Base-by-base conservation (phyloP, 2,888 invertebrate species). In the Eristalinus aeneus region DNA sequence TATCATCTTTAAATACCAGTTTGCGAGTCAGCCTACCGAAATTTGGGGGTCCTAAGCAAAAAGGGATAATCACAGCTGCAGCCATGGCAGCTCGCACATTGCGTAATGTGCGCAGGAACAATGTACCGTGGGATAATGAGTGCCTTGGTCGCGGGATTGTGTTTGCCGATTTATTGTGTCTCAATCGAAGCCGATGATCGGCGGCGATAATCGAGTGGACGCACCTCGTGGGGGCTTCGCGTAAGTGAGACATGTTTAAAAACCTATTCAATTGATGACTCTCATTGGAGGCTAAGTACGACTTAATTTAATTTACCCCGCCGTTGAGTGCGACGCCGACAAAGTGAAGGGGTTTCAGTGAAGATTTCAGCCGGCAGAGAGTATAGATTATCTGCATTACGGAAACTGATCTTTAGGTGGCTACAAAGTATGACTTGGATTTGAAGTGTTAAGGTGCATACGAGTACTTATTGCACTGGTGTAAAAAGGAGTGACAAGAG, bases 1-100 rank as follows among this genome's bases (percentile, higher is more conserved):
- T 74, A 74, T 77, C 73, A 86, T 69, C 76, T 74, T 86, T 82
- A 86, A 86, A 78, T 46, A 77, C 39, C 77, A 65, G 86, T 86
- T 82, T 82, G 77, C 86, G 65, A 63, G 58, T 69, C 67, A 64
- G 63, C 74, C 77, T 78, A 22, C 77, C 34, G 27, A 65, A 81
- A 77, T 61, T 71, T 73, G 36, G 64, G 54, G 77, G 54, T 76
- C 77, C 63, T 31, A 22, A 61, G 20, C n/a, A 54, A 76, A 72
- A 73, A 69, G 56, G 34, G 74, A 67, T 84, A 84, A 85, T 85
- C 72, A 81, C 85, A 82, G 82, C 81, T 85, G 80, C 71, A 72
- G 27, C 10, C 63, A 58, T 39, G 39, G 27, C 34, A 36, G 65
- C 78, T 65, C 32, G 67, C 73, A 65, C 67, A 72, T 34, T 60